Base-by-base conservation (phyloP, 2,888 invertebrate species). In the Nemotelus pantherinus region DNA sequence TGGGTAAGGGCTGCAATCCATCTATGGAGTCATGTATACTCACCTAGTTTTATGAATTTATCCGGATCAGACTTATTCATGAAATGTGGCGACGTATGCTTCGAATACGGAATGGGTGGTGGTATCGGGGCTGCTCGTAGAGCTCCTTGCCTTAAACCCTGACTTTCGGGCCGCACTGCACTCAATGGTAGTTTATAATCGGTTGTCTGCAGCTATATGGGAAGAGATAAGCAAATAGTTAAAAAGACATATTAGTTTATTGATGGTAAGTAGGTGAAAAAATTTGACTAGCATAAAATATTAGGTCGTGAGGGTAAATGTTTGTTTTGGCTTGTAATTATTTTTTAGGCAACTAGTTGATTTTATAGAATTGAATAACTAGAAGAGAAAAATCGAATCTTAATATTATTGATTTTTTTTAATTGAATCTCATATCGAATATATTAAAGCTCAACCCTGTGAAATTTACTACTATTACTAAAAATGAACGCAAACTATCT, bases 141-240 rank as follows among this genome's bases (percentile, higher is more conserved):
- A 7, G 91, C 89, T 71, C 90, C 84, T 83, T 90, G 90, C 81
- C 90, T 87, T 79, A 92, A 89, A 25, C 92, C 93, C 53, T 90
- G 90, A 81, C 91, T 91, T 87, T 93, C 92, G 25, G 92, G 92
- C 72, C 92, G 88, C 0, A 94, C 93, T 68, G 89, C 89, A 63
- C 91, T 87, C 80, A 94, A 84, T 0, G 94, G 94, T 5, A 93
- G 85, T 82, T 91, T 91, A 85, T 93, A 93, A 81, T 91, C 90
- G 43, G 92, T 92, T 82, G 90, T 89, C 7, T 92, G 90, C 70
- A 93, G 88, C 93, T 94, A 84, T 25, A 63, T 25, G 25, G 58
- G 25, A 58, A 2, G 58, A 58, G 25, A 10, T 50, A 82, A 82
- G 79, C 48, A 76, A 57, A 50, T 72, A 3, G 53, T 44, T 44